These are phyloP conservation scores for Sus scrofa DNA, from an alignment of 2,113 vertebrate species.

Conservation along the genomic window T2T-Sscrofa CM000817.6:44223501-44224000, in stretches of 20 bases:
- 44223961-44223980: not conserved
- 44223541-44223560: not conserved
- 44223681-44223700: constrained; percentile 33
- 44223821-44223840: constrained; percentile 9
- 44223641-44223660: not conserved
- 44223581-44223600: rapidly evolving
- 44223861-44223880: constrained; percentile 26
- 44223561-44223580: rapidly evolving
- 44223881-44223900: constrained; percentile 18
- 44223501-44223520: not conserved
- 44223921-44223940: constrained; percentile 50
- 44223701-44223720: not conserved
- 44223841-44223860: constrained; percentile 13
- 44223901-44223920: constrained; percentile 21
- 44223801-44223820: constrained; percentile 27
- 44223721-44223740: not conserved
- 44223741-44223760: not conserved
- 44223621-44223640: not conserved
- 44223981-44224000: not conserved
- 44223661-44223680: not conserved
- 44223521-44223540: not conserved
- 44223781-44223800: constrained; percentile 6
- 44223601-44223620: not conserved
- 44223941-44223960: not conserved
- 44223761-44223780: constrained; percentile 52